Evolutionary conservation across 2,797 vertebrate species (phyloP), one percentile per base, ranked within the genome.

Genomic region (Ibycter americanus): DNA sequence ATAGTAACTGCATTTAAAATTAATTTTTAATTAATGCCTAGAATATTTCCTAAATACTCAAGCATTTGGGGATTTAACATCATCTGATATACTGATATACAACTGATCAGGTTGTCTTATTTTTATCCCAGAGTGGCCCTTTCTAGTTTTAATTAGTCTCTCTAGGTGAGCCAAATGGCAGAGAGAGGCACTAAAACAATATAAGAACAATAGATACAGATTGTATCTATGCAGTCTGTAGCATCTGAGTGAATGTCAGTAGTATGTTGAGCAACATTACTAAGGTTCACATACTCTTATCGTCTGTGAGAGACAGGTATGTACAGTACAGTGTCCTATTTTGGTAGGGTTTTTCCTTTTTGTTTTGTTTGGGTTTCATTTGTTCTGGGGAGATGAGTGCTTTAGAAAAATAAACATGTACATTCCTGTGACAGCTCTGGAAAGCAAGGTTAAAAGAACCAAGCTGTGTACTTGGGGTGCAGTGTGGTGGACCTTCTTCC

Each of bases 341-440:
- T 85, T 73, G 79, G 44, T 55, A 66, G 71, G 3, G 9, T 31
- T 81, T 90, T 94, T 90, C 25, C 13, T 52, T 56, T 93, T 67
- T 70, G 25, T 83, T 83, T 90, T 74, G 13, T 58, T 89, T 47
- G 20, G 1, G 1, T 77, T 91, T 71, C 62, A 40, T 55, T 89
- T 92, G 21, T 86, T 89, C 36, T 84, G 31, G 16, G 44, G 29
- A 61, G 32, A 56, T 67, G 46, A 78, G 8, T 20, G 32, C 36
- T 87, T 68, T 68, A 55, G 49, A 56, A 84, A 87, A 92, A 63
- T 15, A 29, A 83, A 40, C 31, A 12, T 3, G 1, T n/a, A 13
- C 54, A 7, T 59, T 84, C 32, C 40, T 83, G 25, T 0, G 0
- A n/a, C 56, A 81, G 15, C 12, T 66, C 5, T 5, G 61, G 54